Evolutionary conservation across 2,888 invertebrate species (phyloP).

Genomic region (Dendrolimus pini): DNA sequence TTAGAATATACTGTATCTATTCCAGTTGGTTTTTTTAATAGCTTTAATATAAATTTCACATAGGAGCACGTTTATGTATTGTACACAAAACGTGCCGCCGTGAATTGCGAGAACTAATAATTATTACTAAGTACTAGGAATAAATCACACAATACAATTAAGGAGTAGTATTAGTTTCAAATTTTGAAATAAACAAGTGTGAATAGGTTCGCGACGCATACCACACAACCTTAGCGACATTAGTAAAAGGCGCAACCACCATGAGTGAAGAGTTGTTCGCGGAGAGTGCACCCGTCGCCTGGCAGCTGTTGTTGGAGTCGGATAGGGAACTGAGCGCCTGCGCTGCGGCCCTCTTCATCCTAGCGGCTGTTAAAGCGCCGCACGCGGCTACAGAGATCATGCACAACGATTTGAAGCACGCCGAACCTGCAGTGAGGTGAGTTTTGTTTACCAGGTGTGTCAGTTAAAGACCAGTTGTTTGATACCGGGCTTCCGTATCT

Average conservation of each 20-base stretch:
- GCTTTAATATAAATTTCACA: too few relatives aligned
- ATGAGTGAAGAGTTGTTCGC: conserved; percentile 91
- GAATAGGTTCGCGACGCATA: conserved; percentile 88
- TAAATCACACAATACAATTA: too few relatives aligned
- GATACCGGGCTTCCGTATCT: conserved; percentile 16
- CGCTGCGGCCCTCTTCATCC: conserved; percentile 93
- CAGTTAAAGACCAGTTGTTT: too few relatives aligned
- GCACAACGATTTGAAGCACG: conserved; percentile 90
- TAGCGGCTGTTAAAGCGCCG: conserved; percentile 95
- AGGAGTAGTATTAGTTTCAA: too few relatives aligned
- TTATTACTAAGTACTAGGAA: too few relatives aligned
- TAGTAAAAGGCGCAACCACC: conserved; percentile 93
- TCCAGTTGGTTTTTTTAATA: too few relatives aligned
- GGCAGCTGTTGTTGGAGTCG: conserved; percentile 96
- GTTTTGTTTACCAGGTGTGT: conserved; percentile 29
- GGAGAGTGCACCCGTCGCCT: conserved; percentile 93
- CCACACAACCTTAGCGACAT: conserved; percentile 90
- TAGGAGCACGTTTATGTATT: too few relatives aligned
- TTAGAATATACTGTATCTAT: too few relatives aligned
- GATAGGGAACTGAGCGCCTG: conserved; percentile 91
- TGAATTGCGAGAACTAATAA: too few relatives aligned
- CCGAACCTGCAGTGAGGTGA: conserved; percentile 87
- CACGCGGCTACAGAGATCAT: conserved; percentile 93
- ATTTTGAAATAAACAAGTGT: too few relatives aligned
- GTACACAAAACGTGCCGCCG: too few relatives aligned